A percentile compares a stretch with the other conserved stretches of the same genome.
These are phyloP conservation scores for Henicopernis longicauda DNA, from an alignment of 2,113 vertebrate genomes.

Conservation along the genomic window DNA sequence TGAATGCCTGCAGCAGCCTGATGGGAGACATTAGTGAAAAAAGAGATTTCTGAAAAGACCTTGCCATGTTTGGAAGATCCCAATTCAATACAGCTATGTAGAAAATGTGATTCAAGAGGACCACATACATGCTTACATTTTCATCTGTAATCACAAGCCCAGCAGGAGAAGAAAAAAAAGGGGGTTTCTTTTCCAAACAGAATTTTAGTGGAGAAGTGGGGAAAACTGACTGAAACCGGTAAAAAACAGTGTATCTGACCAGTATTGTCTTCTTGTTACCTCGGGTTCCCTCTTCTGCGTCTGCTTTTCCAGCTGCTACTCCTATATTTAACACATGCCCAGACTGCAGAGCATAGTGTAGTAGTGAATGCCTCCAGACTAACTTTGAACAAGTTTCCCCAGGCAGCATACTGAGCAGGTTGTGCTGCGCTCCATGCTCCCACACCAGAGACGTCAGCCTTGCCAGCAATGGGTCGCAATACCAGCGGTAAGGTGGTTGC, in stretches of 20 bases:
- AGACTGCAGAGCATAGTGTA: rapidly evolving
- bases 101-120: neutral
- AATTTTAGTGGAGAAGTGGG: neutral
- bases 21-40: neutral
- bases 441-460: neutral
- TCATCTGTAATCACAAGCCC: neutral
- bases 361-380: neutral
- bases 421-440: neutral
- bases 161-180: neutral
- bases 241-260: neutral
- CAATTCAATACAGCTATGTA: neutral
- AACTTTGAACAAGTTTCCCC: neutral
- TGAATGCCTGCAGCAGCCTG: neutral
- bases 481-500: neutral
- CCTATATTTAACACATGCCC: neutral
- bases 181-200: neutral
- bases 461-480: neutral
- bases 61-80: neutral
- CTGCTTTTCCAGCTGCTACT: neutral
- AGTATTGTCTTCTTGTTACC: neutral
- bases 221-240: neutral
- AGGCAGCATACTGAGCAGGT: neutral
- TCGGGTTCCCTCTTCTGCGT: neutral
- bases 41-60: neutral
- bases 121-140: neutral